Percentiles rank a stretch among this genome's conserved stretches.
Evolutionary conservation across 1,140 invertebrate genomes (phyloP).

Genomic region (Palaemon carinicauda): DNA sequence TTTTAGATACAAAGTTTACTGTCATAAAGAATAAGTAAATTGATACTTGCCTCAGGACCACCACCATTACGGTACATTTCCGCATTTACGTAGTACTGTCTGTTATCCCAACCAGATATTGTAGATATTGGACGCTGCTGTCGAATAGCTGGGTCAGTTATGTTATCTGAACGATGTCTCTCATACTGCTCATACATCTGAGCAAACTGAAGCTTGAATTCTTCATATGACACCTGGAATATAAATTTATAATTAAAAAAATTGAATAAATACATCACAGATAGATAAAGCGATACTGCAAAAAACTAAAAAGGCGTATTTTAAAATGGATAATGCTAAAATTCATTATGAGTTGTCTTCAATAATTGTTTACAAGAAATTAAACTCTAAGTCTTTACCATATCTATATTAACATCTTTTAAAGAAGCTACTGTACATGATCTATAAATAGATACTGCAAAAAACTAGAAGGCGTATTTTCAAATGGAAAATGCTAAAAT

Average conservation of each 20-base stretch:
- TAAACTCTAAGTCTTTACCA: too few relatives aligned
- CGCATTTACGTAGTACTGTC: slow-evolving; percentile 55
- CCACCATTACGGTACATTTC: slow-evolving; percentile 50
- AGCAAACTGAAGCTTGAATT: slow-evolving; percentile 93
- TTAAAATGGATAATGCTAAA: too few relatives aligned
- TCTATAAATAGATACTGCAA: too few relatives aligned
- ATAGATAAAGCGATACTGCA: not conserved
- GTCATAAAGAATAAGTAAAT: not conserved
- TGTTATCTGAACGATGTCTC: slow-evolving; percentile 89
- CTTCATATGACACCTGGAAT: slow-evolving; percentile 88
- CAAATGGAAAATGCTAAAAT: too few relatives aligned
- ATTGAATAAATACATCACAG: not conserved
- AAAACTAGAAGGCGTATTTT: too few relatives aligned
- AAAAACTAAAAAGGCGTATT: too few relatives aligned
- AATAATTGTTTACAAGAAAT: too few relatives aligned
- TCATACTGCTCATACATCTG: slow-evolving; percentile 98
- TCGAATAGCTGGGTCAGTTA: slow-evolving; percentile 89
- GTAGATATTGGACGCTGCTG: slow-evolving; percentile 94
- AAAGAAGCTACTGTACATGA: too few relatives aligned
- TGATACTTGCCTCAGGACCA: not conserved
- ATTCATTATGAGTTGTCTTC: too few relatives aligned
- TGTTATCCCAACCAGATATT: slow-evolving; percentile 89
- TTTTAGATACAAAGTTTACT: not conserved
- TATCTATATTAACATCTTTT: too few relatives aligned
- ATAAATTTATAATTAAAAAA: not conserved